Evolutionary conservation across 2,113 vertebrate species (phyloP), one percentile per base, ranked within the genome.

Genomic region (Oreocharis arfaki): DNA sequence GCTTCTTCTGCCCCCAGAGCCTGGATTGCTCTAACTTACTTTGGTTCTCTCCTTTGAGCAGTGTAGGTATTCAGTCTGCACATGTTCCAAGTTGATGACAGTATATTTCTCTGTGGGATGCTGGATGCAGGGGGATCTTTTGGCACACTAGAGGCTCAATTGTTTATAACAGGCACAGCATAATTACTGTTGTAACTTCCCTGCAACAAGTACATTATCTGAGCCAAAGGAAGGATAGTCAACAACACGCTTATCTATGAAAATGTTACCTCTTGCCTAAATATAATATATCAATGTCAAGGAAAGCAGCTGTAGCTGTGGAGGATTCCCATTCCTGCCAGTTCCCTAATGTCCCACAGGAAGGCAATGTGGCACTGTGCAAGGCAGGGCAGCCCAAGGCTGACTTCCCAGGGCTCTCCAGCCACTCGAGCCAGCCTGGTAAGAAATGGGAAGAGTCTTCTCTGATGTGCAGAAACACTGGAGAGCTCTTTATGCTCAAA

Each of bases 341-440:
- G 26, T 37, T 61, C 68, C 50, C 17, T 42, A 1, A 35, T 20
- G 17, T 46, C 87, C 84, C 97, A n/a, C 89, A 12, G 96, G 97
- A 95, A 95, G 97, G 93, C 96, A 96, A 91, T 93, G 85, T 95
- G 94, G 92, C 39, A 59, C 96, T 3, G 35, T 10, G 39, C 73
- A 77, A 78, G 27, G 61, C 68, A 3, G 28, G 30, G 2, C 22
- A 60, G 32, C 59, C 64, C 35, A 1, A 19, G 23, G 8, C 17
- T 27, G 76, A 5, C 44, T 67, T 13, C 3, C 4, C 1, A 0
- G 15, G 20, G 16, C 23, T 50, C 65, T 49, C 13, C 5, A 27
- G 23, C 27, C 39, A 16, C 19, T 0, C 0, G 1, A 8, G 8
- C n/a, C 18, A 6, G 12, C 57, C 44, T 35, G 50, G 7, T 4